phyloP scores from a whole-genome alignment of 2,888 invertebrate species.

The Hypselothyrea guttata region DNA sequence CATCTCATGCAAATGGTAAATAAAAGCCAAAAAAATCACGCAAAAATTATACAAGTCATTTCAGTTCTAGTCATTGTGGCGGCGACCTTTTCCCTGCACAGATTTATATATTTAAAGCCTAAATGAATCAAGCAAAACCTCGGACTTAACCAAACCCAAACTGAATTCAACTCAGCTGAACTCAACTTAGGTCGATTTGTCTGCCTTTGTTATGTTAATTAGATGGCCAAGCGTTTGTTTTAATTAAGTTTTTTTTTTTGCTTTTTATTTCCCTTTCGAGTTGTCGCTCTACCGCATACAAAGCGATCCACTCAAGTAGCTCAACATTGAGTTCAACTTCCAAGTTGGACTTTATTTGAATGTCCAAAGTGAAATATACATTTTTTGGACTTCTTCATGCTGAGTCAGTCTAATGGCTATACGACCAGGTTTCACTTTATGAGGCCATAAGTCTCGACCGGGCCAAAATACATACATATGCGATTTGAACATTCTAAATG shows the following conservation, averaged over 20 bases:
- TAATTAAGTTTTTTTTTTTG: constrained; percentile 60
- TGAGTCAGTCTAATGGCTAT: constrained; percentile 20
- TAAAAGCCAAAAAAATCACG: constrained; percentile 25
- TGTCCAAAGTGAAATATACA: constrained; percentile 32
- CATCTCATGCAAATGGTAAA: constrained; percentile 47
- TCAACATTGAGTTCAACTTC: constrained; percentile 16
- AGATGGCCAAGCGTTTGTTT: constrained; percentile 70
- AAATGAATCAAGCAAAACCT: constrained; percentile 40
- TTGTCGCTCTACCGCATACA: constrained; percentile 56
- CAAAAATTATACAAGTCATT: constrained; percentile 36
- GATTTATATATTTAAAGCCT: constrained; percentile 16
- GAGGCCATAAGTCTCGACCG: constrained; percentile 14
- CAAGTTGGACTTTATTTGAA: constrained; percentile 43
- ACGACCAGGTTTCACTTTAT: constrained; percentile 34
- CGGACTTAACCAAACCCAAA: constrained; percentile 1
- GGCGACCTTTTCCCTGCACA: constrained; percentile 48
- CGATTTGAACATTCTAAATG: constrained; percentile 36
- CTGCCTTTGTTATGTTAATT: constrained; percentile 73
- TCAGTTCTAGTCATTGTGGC: constrained; percentile 32
- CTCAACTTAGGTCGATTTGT: constrained; percentile 13
- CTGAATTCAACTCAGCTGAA: not conserved
- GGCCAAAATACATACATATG: constrained; percentile 7
- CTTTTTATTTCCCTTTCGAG: constrained; percentile 27
- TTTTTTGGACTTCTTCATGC: constrained; percentile 18
- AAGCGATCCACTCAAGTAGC: constrained; percentile 48